Evolutionary conservation across 2,888 invertebrate genomes (phyloP).

Genomic region (Labia minor): DNA sequence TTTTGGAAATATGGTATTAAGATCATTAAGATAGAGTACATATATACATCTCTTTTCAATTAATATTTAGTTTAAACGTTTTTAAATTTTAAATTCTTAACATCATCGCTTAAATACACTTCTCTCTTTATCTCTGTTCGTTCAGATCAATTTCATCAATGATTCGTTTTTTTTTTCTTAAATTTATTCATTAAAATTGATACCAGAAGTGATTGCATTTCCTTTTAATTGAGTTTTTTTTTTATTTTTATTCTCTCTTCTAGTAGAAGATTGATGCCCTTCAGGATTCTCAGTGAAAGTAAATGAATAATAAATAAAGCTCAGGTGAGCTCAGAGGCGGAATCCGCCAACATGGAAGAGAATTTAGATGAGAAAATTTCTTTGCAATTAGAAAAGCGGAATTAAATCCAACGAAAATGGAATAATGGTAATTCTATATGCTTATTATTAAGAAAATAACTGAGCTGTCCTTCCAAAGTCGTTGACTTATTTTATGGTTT

Average conservation of each 20-base stretch:
- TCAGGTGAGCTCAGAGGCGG: neutral
- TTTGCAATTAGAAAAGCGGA: slow-evolving; percentile 1
- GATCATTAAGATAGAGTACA: no score
- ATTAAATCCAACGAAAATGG: slow-evolving; percentile 6
- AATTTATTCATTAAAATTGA: slow-evolving; percentile 1
- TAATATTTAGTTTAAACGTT: no score
- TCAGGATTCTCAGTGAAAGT: neutral
- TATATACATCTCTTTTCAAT: no score
- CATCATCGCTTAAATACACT: no score
- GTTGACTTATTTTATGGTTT: no score
- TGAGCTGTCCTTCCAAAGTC: no score
- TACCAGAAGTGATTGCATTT: slow-evolving; percentile 1
- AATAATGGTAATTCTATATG: neutral
- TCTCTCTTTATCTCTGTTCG: no score
- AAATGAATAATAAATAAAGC: slow-evolving; percentile 13
- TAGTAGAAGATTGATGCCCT: neutral
- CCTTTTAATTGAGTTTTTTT: slow-evolving; percentile 13
- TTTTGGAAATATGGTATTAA: no score
- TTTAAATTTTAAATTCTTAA: no score
- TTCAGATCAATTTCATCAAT: no score
- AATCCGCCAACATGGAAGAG: neutral
- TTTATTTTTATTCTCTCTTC: neutral
- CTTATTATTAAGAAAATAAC: no score
- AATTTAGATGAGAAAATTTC: neutral
- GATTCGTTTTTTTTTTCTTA: neutral